Conservation (phyloP, 2,888 invertebrate species). For the Chromoteleia sp. region DNA sequence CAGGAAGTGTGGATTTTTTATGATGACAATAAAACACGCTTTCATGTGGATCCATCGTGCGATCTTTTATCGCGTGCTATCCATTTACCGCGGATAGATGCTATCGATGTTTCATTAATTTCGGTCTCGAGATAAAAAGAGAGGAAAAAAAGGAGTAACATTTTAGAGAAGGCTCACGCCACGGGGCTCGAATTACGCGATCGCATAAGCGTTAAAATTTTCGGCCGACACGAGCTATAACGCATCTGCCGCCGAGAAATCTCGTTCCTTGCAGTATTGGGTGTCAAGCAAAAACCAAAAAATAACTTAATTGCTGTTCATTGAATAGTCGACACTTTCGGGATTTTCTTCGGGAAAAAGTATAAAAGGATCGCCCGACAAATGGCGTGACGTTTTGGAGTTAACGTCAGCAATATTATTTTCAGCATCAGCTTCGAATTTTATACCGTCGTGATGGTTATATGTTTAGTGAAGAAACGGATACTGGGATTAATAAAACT, state of each 20-base stretch:
- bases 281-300: conserved; percentile 49
- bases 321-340: conserved; percentile 38
- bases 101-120: conserved; percentile 66
- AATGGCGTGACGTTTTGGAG: conserved; percentile 34
- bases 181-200: conserved; percentile 39
- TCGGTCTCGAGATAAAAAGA: conserved; percentile 1
- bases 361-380: conserved; percentile 16
- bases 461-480: conserved; percentile 14
- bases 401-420: conserved; percentile 40
- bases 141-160: conserved; percentile 33
- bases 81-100: conserved; percentile 53
- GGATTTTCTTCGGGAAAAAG: conserved; percentile 35
- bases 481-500: background rate
- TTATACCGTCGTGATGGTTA: background rate
- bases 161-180: conserved; percentile 37
- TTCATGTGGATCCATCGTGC: conserved; percentile 35
- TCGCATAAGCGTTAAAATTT: conserved; percentile 54
- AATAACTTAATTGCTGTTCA: conserved; percentile 46
- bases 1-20: conserved; percentile 68
- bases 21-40: conserved; percentile 61
- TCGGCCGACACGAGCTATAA: conserved; percentile 37
- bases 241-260: conserved; percentile 52
- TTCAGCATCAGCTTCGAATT: conserved; percentile 1
- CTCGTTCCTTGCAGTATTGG: conserved; percentile 32
- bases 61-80: conserved; percentile 62